Base-by-base conservation (phyloP, 1,140 invertebrate genomes). In the Contarinia nasturtii region DNA sequence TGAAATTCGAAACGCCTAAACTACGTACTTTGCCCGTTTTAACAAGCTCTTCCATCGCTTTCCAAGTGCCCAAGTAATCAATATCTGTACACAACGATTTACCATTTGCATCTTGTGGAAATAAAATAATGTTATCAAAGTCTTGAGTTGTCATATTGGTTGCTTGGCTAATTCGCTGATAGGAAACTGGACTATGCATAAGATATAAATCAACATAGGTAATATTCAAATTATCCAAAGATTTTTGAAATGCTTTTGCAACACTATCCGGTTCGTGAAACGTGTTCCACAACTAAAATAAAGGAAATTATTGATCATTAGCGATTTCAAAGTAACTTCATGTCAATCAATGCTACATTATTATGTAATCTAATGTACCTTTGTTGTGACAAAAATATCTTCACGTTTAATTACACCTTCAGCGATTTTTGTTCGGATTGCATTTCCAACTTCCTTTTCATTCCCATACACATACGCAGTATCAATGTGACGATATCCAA, bases 1-100 rank as follows among this genome's bases (percentile, higher is more conserved):
- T 93, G 58, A 95, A 96, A 62, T 95, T 96, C 33, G 88, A 92
- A 1, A 95, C 50, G 1, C 92, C 91, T 55, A 96, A 86, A 45
- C 80, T 79, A 45, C 70, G 76, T 0, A 73, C 68, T 14, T 88
- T 66, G 1, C 86, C 87, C 45, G 77, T 65, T 17, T 74, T 66
- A 2, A 80, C 77, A 42, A 81, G 73, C 34, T 78, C 69, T 66
- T 94, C 91, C 75, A 95, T 74, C 22, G 74, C 88, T 65, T 75
- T 78, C 89, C 90, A 97, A 0, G 90, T 90, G 53, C 93, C 89
- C 14, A 90, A 53, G 55, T 83, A 92, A 61, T 94, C 87, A 1
- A 71, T 63, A 43, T 43, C 18, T 5, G 27, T 10, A 3, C 4
- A 5, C 27, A 27, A 27, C 27, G 27, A 5, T 27, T 27, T 27